Evolutionary conservation across 2,113 vertebrate genomes (phyloP), one percentile per base, ranked within the genome.

Genomic region (Dipodomys spectabilis): DNA sequence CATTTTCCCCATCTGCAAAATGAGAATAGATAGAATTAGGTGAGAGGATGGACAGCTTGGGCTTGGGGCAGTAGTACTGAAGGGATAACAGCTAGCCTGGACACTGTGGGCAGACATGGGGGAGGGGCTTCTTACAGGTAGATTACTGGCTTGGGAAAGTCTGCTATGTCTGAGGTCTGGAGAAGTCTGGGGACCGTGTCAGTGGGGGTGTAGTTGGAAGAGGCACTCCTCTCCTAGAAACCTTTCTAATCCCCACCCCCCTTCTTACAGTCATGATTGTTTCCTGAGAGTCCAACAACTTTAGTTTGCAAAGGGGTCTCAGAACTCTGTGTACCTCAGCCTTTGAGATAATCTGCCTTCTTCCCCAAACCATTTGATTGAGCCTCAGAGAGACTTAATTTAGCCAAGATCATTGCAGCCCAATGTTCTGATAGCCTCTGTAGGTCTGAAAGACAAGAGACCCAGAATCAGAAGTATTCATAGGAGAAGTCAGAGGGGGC

Each of bases 261-360:
- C 45, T n/a, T 39, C 39, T 62, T 60, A 39, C 7, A 28, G 49
- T 28, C 65, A 74, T 0, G 15, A 27, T 60, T 64, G 49, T 44
- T 44, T 89, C 82, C 88, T 32, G 16, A 71, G 67, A 81, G 39
- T 83, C 89, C 57, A 30, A 71, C 19, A 0, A 68, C 73, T 91
- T 78, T 32, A 62, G 64, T 94, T 92, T 94, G 82, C 67, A 81
- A 57, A 32, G 81, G 60, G 5, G 22, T 62, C 74, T 74, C 82
- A 82, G 86, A 79, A 18, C 65, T 90, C 74, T 79, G 78, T 6
- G 16, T 53, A 27, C 64, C 9, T 71, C 39, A 32, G 57, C 20
- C 72, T 78, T 64, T 11, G 2, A 80, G 86, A 88, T 30, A 45
- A 68, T 75, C 75, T 91, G 53, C 32, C 68, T n/a, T 11, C 28